phyloP scores from a whole-genome alignment of 2,888 invertebrate species.

The Podotricha telesiphe region DNA sequence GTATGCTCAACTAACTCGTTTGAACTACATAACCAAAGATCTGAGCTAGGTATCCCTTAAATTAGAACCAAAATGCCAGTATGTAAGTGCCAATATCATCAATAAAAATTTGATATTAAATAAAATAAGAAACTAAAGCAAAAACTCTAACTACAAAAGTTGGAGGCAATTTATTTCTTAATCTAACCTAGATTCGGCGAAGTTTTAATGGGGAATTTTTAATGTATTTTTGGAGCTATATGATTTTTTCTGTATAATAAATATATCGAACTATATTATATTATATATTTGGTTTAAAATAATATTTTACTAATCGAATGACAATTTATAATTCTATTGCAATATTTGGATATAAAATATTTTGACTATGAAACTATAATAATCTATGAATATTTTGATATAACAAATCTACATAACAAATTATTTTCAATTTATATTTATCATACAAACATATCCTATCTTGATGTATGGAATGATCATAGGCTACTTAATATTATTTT shows the following conservation, averaged over 20 bases:
- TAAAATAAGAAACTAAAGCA: constrained; percentile 22
- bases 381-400: no score
- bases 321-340: no score
- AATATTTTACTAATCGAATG: no score
- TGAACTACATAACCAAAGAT: background rate
- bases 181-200: constrained; percentile 25
- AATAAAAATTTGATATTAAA: constrained; percentile 20
- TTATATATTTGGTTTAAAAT: background rate
- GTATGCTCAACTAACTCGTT: background rate
- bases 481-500: no score
- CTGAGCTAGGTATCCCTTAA: background rate
- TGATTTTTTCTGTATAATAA: background rate
- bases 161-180: constrained; percentile 26
- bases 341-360: no score
- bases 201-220: constrained; percentile 22
- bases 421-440: no score
- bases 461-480: no score
- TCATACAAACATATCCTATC: no score
- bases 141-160: constrained; percentile 29
- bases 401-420: no score
- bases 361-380: no score
- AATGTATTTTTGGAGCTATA: constrained; percentile 1
- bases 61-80: background rate
- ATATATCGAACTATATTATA: background rate
- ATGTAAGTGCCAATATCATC: constrained; percentile 1